Percentiles rank a stretch among this genome's conserved stretches.
These are phyloP conservation scores for Eledona agricola DNA, from an alignment of 2,888 invertebrate genomes.

Conservation along the genomic window DNA sequence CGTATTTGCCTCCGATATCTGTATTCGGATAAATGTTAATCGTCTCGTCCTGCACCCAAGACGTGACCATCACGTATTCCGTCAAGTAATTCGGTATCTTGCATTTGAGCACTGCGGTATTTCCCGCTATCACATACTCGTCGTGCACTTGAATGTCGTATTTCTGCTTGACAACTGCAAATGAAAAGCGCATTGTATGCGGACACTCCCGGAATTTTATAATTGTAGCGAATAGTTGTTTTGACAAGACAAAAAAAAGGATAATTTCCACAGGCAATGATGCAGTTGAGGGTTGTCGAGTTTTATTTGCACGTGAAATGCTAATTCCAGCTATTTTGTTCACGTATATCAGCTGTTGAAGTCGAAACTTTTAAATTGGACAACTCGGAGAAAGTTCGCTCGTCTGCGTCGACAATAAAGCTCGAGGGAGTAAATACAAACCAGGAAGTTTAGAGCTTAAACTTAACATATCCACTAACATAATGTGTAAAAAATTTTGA, in stretches of 20 bases:
- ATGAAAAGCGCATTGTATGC: constrained; percentile 2
- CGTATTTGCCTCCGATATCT: constrained; percentile 78
- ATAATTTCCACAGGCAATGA: background rate
- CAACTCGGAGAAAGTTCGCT: constrained; percentile 18
- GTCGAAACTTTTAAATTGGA: constrained; percentile 26
- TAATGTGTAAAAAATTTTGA: too few relatives aligned
- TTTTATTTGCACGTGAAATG: constrained; percentile 17
- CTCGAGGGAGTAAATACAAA: constrained; percentile 5
- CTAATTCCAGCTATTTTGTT: constrained; percentile 23
- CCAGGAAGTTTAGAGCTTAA: constrained; percentile 3
- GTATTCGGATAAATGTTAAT: constrained; percentile 82
- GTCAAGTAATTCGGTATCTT: constrained; percentile 88
- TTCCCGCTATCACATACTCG: constrained; percentile 90
- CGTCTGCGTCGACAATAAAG: constrained; percentile 5
- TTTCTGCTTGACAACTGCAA: constrained; percentile 82
- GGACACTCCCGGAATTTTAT: constrained; percentile 9
- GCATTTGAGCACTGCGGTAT: constrained; percentile 90
- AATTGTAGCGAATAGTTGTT: background rate
- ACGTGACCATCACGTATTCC: constrained; percentile 87
- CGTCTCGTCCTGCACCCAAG: constrained; percentile 87
- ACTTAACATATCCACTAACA: too few relatives aligned
- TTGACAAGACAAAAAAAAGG: background rate
- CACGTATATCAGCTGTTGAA: constrained; percentile 8
- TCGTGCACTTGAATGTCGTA: constrained; percentile 92
- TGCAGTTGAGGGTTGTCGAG: too few relatives aligned